Evolutionary conservation across 2,113 vertebrate species (phyloP).

Genomic region (Phoenicopterus ruber): DNA sequence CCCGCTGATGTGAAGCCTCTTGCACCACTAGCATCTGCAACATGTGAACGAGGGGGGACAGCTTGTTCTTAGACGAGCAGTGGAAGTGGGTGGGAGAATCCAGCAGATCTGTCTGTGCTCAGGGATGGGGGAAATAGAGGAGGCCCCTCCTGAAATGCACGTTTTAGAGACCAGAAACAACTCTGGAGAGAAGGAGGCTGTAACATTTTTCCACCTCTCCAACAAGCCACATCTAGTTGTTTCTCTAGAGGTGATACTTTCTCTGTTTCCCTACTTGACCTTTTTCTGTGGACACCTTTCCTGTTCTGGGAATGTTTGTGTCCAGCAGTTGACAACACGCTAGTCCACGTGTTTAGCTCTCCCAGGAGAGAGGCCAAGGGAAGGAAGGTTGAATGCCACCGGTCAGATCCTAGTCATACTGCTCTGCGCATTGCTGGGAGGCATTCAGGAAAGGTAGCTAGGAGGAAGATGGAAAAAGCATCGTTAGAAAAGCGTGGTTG

Average conservation of each 20-base stretch:
- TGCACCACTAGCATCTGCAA: neutral
- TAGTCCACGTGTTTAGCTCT: neutral
- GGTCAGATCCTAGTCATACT: no score
- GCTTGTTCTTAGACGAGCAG: neutral
- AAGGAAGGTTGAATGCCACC: neutral
- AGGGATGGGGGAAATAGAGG: neutral
- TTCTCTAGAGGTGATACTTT: neutral
- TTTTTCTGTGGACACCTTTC: neutral
- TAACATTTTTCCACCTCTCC: neutral
- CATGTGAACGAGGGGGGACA: neutral
- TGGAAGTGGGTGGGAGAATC: neutral
- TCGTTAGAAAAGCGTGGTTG: neutral
- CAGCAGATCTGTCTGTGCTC: neutral
- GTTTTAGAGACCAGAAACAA: neutral
- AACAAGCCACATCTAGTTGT: neutral
- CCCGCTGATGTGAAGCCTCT: neutral
- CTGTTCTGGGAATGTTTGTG: neutral
- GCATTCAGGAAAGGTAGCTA: neutral
- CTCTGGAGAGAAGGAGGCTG: neutral
- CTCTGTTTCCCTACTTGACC: neutral
- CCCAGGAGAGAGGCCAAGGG: neutral
- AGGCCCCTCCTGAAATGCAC: neutral
- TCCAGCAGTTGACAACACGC: neutral
- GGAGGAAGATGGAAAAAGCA: neutral
- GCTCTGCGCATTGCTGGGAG: neutral